Percentiles rank a stretch among this genome's conserved stretches.
These are phyloP conservation scores for Lacerta viridis DNA, from an alignment of 2,797 vertebrate species.

Conservation along the genomic window DNA sequence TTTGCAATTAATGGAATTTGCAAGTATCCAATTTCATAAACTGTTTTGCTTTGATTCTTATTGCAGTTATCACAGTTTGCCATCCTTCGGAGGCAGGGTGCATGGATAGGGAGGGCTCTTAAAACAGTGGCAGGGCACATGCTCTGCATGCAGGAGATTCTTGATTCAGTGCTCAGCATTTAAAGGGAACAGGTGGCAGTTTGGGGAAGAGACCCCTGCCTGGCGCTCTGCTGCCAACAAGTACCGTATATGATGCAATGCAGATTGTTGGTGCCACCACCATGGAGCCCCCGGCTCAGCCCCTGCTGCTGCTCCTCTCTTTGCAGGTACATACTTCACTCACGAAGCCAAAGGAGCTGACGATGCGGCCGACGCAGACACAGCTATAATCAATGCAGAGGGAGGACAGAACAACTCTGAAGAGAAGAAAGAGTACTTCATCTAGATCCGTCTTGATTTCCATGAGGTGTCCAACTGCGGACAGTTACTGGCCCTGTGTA, in stretches of 20 bases:
- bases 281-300: slow-evolving; percentile 26
- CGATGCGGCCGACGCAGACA: slow-evolving; percentile 98
- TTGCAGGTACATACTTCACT: slow-evolving; percentile 98
- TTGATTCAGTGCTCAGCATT: background rate
- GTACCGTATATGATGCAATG: background rate
- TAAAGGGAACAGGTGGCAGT: background rate
- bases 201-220: no score
- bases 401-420: slow-evolving; percentile 99
- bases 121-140: background rate
- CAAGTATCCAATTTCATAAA: no score
- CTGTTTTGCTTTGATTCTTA: background rate
- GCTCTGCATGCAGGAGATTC: background rate
- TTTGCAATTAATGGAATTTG: background rate
- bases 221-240: background rate
- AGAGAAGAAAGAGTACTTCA: slow-evolving; percentile 99
- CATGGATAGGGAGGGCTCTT: background rate
- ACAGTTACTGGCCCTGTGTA: slow-evolving; percentile 80
- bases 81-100: background rate
- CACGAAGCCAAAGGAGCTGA: slow-evolving; percentile 99
- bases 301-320: slow-evolving; percentile 54
- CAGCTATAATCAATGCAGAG: slow-evolving; percentile 99
- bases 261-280: background rate
- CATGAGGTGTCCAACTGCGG: slow-evolving; percentile 82
- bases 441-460: slow-evolving; percentile 90
- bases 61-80: background rate